Evolutionary conservation across 2,888 invertebrate species (phyloP), one percentile per base, ranked within the genome.

Genomic region (Cheiracanthium punctorium): DNA sequence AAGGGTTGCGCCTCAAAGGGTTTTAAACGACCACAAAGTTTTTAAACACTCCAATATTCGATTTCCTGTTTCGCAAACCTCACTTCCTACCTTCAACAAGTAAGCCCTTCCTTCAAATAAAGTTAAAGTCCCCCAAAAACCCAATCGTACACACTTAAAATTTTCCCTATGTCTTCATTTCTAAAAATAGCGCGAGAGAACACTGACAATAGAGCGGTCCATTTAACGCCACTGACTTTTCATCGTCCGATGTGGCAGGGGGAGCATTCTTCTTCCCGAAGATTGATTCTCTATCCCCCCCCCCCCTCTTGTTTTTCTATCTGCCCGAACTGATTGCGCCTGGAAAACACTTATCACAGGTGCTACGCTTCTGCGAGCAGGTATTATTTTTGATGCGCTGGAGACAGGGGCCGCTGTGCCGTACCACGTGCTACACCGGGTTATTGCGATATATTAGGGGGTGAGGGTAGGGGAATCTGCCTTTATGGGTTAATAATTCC

Each of bases 281-380:
- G 58, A 58, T 67, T 17, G 30, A 67, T 67, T 17, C n/a, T n/a
- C n/a, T n/a, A n/a, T n/a, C n/a, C n/a, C n/a, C n/a, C n/a, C n/a
- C n/a, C 67, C 29, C n/a, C 1, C 30, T 72, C 80, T 37, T 10
- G 69, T 37, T 29, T 30, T n/a, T 24, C 4, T 58, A 48, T 24
- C 84, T 30, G 30, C 74, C 73, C 20, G 84, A 85, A 85, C 79
- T 85, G 84, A 85, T 85, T 79, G 79, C 28, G 58, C 75, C n/a
- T n/a, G 33, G 52, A 72, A 72, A 84, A 77, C 70, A 73, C 64
- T 85, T 79, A 85, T 79, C 79, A 79, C 79, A 79, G 30, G 32
- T 74, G 84, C 77, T 70, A 67, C 72, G 77, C 79, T 32, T 71
- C 29, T n/a, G 29, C 2, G 81, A n/a, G 14, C 7, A 29, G 58